Percentiles rank a stretch among this genome's conserved stretches.
Evolutionary conservation across 2,888 invertebrate species (phyloP).

Genomic region (Folsomia candida): DNA sequence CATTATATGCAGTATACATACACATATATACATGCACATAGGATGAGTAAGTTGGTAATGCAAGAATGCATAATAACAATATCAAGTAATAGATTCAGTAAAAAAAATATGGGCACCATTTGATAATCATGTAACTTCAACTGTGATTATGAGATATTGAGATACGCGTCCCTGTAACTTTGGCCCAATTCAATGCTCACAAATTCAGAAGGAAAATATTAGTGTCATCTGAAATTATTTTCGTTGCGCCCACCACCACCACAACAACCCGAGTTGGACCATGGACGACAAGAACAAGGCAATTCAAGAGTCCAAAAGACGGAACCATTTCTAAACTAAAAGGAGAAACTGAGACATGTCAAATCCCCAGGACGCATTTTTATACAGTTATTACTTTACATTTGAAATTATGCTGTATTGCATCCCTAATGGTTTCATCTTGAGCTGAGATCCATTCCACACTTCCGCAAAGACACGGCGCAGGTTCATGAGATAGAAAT

Average conservation of each 20-base stretch:
- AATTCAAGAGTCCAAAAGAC: neutral
- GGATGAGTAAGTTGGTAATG: constrained; percentile 12
- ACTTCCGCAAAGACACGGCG: constrained; percentile 14
- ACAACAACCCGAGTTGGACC: neutral
- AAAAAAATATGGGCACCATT: neutral
- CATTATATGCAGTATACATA: neutral
- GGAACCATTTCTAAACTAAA: neutral
- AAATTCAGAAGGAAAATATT: neutral
- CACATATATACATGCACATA: too few relatives aligned
- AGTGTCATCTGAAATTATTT: constrained; percentile 1
- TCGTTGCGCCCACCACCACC: neutral
- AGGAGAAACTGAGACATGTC: constrained; percentile 6
- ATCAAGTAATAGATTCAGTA: constrained; percentile 19
- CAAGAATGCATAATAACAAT: constrained; percentile 17
- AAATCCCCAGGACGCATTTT: constrained; percentile 17
- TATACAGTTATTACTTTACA: constrained; percentile 4
- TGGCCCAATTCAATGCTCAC: neutral
- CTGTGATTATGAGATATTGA: neutral
- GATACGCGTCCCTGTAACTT: neutral
- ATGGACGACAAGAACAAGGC: neutral
- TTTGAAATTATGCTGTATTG: neutral
- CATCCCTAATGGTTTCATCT: neutral
- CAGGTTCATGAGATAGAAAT: constrained; percentile 13
- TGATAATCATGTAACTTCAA: neutral
- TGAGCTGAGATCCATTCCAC: neutral